phyloP scores from a whole-genome alignment of 2,888 invertebrate genomes.

The Cacoxenus indagator region DNA sequence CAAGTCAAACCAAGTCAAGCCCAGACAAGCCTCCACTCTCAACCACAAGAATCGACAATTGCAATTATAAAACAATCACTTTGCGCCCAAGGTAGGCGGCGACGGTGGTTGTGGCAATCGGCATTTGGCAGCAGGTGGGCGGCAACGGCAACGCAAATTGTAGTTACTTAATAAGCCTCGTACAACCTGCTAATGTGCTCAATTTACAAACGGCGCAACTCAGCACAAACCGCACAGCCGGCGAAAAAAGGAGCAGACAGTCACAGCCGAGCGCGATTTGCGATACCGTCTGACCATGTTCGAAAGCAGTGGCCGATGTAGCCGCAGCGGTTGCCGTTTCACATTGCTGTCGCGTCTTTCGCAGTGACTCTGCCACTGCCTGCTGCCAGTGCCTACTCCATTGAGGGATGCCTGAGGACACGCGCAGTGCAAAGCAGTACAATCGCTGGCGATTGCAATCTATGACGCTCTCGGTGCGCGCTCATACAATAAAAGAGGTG shows the following conservation, averaged over 20 bases:
- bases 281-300: conserved; percentile 18
- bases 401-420: conserved; percentile 33
- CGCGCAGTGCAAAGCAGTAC: conserved; percentile 38
- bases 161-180: conserved; percentile 68
- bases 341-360: too few species aligned
- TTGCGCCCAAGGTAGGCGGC: conserved; percentile 39
- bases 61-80: conserved; percentile 69
- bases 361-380: not conserved
- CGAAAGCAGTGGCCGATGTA: too few species aligned
- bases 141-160: conserved; percentile 68
- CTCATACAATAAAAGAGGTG: conserved; percentile 66
- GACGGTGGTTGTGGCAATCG: not conserved
- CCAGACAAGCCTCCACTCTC: conserved; percentile 10
- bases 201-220: conserved; percentile 62
- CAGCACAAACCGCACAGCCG: not conserved
- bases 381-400: too few species aligned
- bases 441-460: conserved; percentile 58
- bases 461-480: conserved; percentile 44
- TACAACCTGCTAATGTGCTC: conserved; percentile 69
- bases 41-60: conserved; percentile 44
- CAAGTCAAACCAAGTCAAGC: not conserved
- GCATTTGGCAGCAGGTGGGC: conserved; percentile 47
- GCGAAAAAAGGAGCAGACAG: not conserved
- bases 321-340: too few species aligned
- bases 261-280: not conserved